Percentiles rank a stretch among this genome's conserved stretches.
phyloP scores from a whole-genome alignment of 2,888 invertebrate genomes.

The Hedychridium roseum region DNA sequence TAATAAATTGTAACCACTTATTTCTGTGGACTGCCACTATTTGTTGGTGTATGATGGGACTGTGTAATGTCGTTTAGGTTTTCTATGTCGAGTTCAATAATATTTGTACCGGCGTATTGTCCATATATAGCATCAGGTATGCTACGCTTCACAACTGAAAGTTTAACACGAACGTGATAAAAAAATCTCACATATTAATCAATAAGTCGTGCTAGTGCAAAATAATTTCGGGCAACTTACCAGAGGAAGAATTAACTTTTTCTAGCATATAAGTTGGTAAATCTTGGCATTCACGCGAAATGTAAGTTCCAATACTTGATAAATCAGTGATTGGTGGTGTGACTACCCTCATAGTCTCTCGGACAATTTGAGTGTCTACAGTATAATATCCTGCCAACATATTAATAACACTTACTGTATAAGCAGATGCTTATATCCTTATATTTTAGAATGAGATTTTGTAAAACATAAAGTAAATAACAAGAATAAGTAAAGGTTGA shows the following conservation, averaged over 20 bases:
- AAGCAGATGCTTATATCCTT: no score
- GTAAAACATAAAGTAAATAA: slow-evolving; percentile 8
- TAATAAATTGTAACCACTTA: slow-evolving; percentile 27
- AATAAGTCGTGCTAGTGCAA: background rate
- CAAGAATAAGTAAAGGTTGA: background rate
- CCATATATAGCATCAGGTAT: slow-evolving; percentile 70
- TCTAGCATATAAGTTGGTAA: slow-evolving; percentile 79
- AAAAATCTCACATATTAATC: slow-evolving; percentile 1
- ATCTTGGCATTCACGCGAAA: slow-evolving; percentile 74
- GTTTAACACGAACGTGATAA: background rate
- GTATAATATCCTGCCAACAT: slow-evolving; percentile 73
- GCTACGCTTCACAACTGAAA: slow-evolving; percentile 56
- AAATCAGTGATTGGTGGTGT: slow-evolving; percentile 74
- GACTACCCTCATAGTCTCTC: slow-evolving; percentile 79
- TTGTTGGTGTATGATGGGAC: slow-evolving; percentile 28
- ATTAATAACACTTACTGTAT: no score
- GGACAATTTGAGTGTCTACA: slow-evolving; percentile 81
- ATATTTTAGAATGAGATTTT: slow-evolving; percentile 4
- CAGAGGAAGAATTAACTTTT: slow-evolving; percentile 69
- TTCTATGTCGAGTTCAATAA: slow-evolving; percentile 77
- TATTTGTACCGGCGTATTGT: slow-evolving; percentile 79
- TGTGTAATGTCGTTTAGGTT: slow-evolving; percentile 75
- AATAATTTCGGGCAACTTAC: slow-evolving; percentile 64
- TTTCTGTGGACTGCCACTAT: slow-evolving; percentile 24
- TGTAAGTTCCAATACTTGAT: slow-evolving; percentile 73